Evolutionary conservation across 2,113 vertebrate species (phyloP), one percentile per base, ranked within the genome.

Genomic region (Struthidea cinerea): DNA sequence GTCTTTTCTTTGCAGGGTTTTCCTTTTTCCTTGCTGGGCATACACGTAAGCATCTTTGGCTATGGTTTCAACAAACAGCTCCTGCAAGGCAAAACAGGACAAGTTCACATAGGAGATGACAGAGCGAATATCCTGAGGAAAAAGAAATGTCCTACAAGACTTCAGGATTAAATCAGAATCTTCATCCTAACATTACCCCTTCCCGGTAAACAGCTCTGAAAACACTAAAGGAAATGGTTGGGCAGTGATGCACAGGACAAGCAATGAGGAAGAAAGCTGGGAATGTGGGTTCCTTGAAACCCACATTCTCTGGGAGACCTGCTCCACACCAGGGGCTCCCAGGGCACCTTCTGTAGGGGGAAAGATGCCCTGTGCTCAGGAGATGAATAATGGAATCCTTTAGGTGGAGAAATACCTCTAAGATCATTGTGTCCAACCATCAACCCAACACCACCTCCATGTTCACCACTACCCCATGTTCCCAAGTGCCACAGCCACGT

Each of bases 1-100:
- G 87, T 99, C 99, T 97, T 99, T 99, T 77, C 99, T 99, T 96
- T 99, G 99, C 35, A 99, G 97, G 2, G 99, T 99, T 98, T 99
- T 99, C 94, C 99, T 98, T 88, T 99, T 99, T 26, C 99, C 99
- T 93, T 99, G 99, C 87, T 99, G 99, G 28, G 99, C 99, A 7
- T 99, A 99, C 37, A 98, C 97, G 7, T 99, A 98, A 20, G 99
- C 98, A 96, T 99, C 99, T 96, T 98, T 99, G 75, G 99, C 98
- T 53, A 99, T 99, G 87, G 99, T 99, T 94, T 99, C 99, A 93
- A 99, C 99, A 96, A 99, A 99, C 87, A 99, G 90, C 94, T 99
- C 99, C 99, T 99, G 96, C 14, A 84, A 71, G 33, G 37, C 46
- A 76, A 56, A 94, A 12, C 26, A 50, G 27, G 41, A 39, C 19